Evolutionary conservation across 2,888 invertebrate species (phyloP), one percentile per base, ranked within the genome.

Genomic region (Drosophila leonis): DNA sequence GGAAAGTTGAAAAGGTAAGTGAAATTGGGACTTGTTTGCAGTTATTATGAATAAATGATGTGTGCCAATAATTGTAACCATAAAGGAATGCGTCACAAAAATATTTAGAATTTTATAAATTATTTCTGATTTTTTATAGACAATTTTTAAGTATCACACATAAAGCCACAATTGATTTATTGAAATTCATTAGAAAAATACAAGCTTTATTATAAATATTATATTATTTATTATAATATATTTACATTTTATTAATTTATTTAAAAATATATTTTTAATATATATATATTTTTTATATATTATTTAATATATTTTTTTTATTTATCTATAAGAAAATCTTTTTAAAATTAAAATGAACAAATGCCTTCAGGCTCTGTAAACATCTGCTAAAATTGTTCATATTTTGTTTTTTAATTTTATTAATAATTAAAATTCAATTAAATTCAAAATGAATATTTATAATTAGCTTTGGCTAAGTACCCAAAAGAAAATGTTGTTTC

Each of bases 1-100:
- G 24, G 29, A 18, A 5, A 46, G 2, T 35, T 7, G 15, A 42
- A 35, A 3, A 41, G 59, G 72, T 72, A 69, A 75, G 75, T 51
- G 31, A 5, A 29, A 54, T 27, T 39, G 18, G 18, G 27, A 7
- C n/a, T 13, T 12, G 8, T n/a, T 54, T 39, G 18, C 27, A 54
- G 10, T 54, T 39, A 12, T 29, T 39, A 39, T 24, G 7, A 12
- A 18, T 39, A 24, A 9, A 52, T 51, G 9, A 35, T 24, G 3
- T 18, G n/a, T 29, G n/a, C 29, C 18, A 31, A 15, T 4, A 0
- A 15, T 5, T 27, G 9, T 27, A 15, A 15, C 24, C 13, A 24
- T 44, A 20, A 13, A 12, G 13, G 13, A 13, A 44, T 24, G 8
- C 24, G 4, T 8, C 24, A 12, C 4, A 8, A 44, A 24, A 42